phyloP scores from a whole-genome alignment of 2,797 vertebrate genomes.

The Hippocampus kuda region DNA sequence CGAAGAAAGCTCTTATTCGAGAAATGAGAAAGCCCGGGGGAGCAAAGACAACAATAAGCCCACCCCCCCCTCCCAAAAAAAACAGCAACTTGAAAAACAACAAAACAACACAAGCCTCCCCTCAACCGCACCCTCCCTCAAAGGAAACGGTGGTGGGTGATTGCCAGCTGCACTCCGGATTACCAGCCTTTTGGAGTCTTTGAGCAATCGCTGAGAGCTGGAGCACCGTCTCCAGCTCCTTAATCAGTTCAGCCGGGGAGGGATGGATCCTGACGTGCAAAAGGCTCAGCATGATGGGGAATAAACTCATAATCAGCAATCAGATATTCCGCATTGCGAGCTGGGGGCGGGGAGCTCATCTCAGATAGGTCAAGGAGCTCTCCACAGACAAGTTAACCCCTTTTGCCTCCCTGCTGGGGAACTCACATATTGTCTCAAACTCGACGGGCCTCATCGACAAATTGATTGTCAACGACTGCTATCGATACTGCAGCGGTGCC shows the following conservation, averaged over 20 bases:
- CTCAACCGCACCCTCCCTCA: background rate
- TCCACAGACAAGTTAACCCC: slow-evolving; percentile 44
- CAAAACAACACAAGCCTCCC: slow-evolving; percentile 55
- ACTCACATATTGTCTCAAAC: slow-evolving; percentile 43
- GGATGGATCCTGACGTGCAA: slow-evolving; percentile 63
- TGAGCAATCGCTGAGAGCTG: slow-evolving; percentile 58
- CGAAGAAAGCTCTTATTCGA: slow-evolving; percentile 72
- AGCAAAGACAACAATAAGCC: slow-evolving; percentile 65
- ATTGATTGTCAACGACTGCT: too few relatives aligned
- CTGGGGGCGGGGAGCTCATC: slow-evolving; percentile 56
- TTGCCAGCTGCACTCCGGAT: slow-evolving; percentile 69
- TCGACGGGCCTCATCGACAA: background rate
- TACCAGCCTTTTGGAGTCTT: slow-evolving; percentile 59
- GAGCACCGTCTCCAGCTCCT: slow-evolving; percentile 64
- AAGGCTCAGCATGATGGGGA: slow-evolving; percentile 63
- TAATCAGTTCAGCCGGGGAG: slow-evolving; percentile 65
- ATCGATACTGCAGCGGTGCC: too few relatives aligned
- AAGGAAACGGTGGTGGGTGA: slow-evolving; percentile 62
- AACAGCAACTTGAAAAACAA: slow-evolving; percentile 62
- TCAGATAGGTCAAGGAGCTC: slow-evolving; percentile 71
- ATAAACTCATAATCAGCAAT: slow-evolving; percentile 74
- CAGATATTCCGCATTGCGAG: slow-evolving; percentile 63
- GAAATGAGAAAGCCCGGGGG: slow-evolving; percentile 67
- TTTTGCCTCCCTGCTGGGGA: background rate
- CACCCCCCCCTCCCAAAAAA: background rate